Evolutionary conservation across 2,113 vertebrate species (phyloP).

Genomic region (Chascanopsetta lugubris): DNA sequence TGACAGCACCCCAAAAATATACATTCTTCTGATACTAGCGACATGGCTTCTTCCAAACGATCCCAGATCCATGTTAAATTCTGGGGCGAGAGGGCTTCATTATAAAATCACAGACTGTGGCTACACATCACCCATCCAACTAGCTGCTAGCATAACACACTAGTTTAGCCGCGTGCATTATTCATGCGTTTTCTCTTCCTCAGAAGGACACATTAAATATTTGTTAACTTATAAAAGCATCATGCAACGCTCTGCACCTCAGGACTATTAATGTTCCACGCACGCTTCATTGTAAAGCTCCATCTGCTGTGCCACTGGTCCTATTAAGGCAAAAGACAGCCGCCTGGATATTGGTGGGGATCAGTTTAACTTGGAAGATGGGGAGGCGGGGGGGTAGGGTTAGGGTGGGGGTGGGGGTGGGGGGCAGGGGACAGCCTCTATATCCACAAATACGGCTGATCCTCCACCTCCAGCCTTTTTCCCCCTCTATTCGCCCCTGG

Average conservation of each 20-base stretch:
- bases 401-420: conserved; percentile 18
- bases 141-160: conserved; percentile 43
- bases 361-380: conserved; percentile 38
- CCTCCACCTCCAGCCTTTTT: too few species aligned
- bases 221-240: conserved; percentile 75
- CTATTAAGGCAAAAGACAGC: conserved; percentile 39
- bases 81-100: conserved; percentile 25
- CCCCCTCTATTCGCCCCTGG: too few species aligned
- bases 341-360: conserved; percentile 41
- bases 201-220: conserved; percentile 72
- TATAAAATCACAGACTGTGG: conserved; percentile 29
- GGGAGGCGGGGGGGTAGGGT: conserved; percentile 22
- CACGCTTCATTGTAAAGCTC: conserved; percentile 53
- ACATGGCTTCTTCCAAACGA: too few species aligned
- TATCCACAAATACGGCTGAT: conserved; percentile 45
- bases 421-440: conserved; percentile 32
- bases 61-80: conserved; percentile 27
- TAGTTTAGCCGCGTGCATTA: conserved; percentile 65
- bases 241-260: conserved; percentile 61
- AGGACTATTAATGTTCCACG: conserved; percentile 57
- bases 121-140: conserved; percentile 44
- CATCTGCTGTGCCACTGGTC: conserved; percentile 43
- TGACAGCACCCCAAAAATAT: too few species aligned
- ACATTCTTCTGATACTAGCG: too few species aligned
- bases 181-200: conserved; percentile 59